Percentiles rank a stretch among this genome's conserved stretches.
Evolutionary conservation across 2,113 vertebrate species (phyloP).

Genomic region (Candoia aspera): DNA sequence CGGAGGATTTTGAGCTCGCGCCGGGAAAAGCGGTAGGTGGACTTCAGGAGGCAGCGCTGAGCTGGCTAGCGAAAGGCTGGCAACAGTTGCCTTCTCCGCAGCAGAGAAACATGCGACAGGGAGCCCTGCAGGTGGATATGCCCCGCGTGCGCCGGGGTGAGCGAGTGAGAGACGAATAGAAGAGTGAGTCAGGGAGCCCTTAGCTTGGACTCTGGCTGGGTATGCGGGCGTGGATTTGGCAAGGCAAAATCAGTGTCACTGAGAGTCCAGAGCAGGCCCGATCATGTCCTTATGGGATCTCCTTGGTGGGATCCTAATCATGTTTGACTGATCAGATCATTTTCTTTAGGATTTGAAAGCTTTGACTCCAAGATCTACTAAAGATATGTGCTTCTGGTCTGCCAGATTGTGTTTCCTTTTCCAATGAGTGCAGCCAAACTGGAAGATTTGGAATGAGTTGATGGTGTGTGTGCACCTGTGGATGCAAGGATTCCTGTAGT

Average conservation of each 20-base stretch:
- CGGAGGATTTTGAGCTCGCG: neutral
- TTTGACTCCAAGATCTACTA: neutral
- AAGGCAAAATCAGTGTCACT: constrained; percentile 49
- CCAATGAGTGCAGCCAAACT: neutral
- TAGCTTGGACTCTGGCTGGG: neutral
- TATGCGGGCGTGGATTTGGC: constrained; percentile 14
- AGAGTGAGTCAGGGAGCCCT: neutral
- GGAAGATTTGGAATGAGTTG: neutral
- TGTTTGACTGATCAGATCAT: neutral
- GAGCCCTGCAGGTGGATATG: neutral
- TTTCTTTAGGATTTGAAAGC: neutral
- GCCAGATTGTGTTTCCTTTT: neutral
- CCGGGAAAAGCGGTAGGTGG: neutral
- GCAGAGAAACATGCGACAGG: neutral
- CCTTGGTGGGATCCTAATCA: no score
- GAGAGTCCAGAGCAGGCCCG: neutral
- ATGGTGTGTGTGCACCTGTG: neutral
- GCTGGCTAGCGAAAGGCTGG: neutral
- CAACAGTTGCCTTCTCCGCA: neutral
- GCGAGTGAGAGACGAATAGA: neutral
- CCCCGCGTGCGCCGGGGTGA: neutral
- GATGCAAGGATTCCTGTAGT: neutral
- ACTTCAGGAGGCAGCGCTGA: neutral
- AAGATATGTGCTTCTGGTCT: neutral
- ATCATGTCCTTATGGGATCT: no score